These are phyloP conservation scores for Eubucco bourcierii DNA, from an alignment of 2,113 vertebrate species.

Conservation along the genomic window DNA sequence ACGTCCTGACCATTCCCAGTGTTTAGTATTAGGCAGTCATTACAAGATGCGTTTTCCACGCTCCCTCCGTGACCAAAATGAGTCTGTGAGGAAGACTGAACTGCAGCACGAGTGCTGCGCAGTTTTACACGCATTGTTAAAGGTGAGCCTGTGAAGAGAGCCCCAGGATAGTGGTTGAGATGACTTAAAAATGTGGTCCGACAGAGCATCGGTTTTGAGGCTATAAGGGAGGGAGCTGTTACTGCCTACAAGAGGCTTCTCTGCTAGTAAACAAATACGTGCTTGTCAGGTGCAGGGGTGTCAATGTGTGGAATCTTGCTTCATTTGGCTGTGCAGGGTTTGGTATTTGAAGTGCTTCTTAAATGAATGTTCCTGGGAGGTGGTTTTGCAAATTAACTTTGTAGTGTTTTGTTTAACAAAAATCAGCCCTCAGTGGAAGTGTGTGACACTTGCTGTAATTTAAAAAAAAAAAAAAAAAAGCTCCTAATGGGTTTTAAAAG, in stretches of 20 bases:
- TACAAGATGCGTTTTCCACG: neutral
- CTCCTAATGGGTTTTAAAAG: slow-evolving; percentile 44
- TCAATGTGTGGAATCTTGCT: neutral
- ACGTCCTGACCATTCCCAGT: accelerated
- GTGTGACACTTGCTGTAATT: neutral
- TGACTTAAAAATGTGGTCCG: neutral
- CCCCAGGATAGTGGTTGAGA: accelerated
- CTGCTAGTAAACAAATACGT: neutral
- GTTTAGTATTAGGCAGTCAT: neutral
- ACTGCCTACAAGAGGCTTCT: neutral
- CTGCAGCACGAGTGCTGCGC: neutral
- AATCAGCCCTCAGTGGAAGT: slow-evolving; percentile 50
- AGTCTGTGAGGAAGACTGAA: neutral
- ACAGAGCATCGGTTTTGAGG: neutral
- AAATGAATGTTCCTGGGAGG: neutral
- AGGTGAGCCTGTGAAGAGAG: neutral
- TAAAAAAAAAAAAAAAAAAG: slow-evolving; percentile 19
- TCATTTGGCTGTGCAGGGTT: neutral
- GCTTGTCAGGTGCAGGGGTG: neutral
- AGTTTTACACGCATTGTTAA: neutral
- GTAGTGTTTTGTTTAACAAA: slow-evolving; percentile 46
- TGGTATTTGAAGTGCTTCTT: neutral
- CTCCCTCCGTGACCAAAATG: neutral
- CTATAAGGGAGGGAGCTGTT: neutral
- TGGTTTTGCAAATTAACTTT: neutral